Evolutionary conservation across 2,888 invertebrate genomes (phyloP), one percentile per base, ranked within the genome.

Genomic region (Patella caerulea): DNA sequence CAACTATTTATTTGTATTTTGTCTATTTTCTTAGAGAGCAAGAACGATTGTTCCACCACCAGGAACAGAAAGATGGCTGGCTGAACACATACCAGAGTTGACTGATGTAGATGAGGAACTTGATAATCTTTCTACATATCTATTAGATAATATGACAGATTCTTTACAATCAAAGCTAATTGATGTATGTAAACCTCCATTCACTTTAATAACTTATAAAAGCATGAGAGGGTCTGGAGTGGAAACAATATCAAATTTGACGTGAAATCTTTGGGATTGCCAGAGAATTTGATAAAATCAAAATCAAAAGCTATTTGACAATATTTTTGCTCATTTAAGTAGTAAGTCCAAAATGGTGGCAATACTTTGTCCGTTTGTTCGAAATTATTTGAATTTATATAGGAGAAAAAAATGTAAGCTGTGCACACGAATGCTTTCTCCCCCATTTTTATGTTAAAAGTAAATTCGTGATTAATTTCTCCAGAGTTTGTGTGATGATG

Each of bases 131-230:
- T 65, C 65, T 24, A 24, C 24, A 3, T 65, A 65, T 65, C 24
- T 65, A 65, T 65, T 65, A 24, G 65, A 65, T 19, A 65, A 65
- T 15, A 24, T 65, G 65, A 65, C 65, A 65, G 65, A 65, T 2
- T 65, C 65, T 9, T 11, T 65, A 65, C 65, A 65, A 12, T 65
- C 65, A 19, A 24, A 24, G 9, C 24, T 65, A 3, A 65, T 65
- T 65, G 65, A 65, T 65, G 65, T 65, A 24, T 12, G 65, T 65
- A 65, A 24, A 24, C 11, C 19, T 65, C 19, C 4, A 65, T 19
- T n/a, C 65, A 65, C n/a, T 15, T 19, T 65, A 12, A 19, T 65
- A 19, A 19, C 65, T 65, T 65, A 19, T 11, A 11, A 65, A 17
- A 19, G 65, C 17, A 45, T 24, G 24, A 24, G 24, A 24, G 24